Conservation (phyloP, 1,140 invertebrate species). For the Drosophila quadrilineata region DNA sequence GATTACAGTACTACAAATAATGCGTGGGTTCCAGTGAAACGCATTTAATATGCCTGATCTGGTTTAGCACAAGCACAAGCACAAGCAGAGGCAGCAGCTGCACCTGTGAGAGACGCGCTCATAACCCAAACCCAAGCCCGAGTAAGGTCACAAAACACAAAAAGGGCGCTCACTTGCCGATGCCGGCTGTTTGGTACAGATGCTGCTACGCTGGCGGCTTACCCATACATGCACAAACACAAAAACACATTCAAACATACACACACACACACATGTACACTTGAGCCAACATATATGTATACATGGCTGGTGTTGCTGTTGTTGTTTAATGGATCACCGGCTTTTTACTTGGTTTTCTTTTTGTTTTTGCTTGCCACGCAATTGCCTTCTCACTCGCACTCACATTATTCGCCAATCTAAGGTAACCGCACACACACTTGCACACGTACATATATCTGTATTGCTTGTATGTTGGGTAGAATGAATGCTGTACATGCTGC, state of each 20-base stretch:
- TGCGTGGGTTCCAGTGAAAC: slow-evolving; percentile 1
- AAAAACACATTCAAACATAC: background rate
- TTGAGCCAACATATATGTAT: slow-evolving; percentile 11
- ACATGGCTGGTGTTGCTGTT: slow-evolving; percentile 37
- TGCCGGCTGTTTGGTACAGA: slow-evolving; percentile 58
- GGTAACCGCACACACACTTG: slow-evolving; percentile 1
- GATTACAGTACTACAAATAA: slow-evolving; percentile 41
- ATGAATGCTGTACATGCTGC: slow-evolving; percentile 46
- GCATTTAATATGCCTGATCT: slow-evolving; percentile 23
- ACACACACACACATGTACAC: slow-evolving; percentile 8
- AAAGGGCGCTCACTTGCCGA: slow-evolving; percentile 63
- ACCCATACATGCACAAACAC: slow-evolving; percentile 27
- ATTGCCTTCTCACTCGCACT: slow-evolving; percentile 51
- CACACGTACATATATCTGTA: background rate
- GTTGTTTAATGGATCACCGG: slow-evolving; percentile 73
- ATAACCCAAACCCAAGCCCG: slow-evolving; percentile 59
- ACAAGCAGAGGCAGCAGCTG: slow-evolving; percentile 8
- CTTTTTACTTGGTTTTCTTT: slow-evolving; percentile 72
- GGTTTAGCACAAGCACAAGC: background rate
- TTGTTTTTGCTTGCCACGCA: slow-evolving; percentile 55
- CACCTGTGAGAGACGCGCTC: slow-evolving; percentile 49
- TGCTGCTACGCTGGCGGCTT: slow-evolving; percentile 62
- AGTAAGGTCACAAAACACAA: slow-evolving; percentile 62
- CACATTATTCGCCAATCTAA: slow-evolving; percentile 23
- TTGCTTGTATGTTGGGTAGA: slow-evolving; percentile 18